Base-by-base conservation (phyloP, 2,797 vertebrate genomes). In the Nothura maculosa region DNA sequence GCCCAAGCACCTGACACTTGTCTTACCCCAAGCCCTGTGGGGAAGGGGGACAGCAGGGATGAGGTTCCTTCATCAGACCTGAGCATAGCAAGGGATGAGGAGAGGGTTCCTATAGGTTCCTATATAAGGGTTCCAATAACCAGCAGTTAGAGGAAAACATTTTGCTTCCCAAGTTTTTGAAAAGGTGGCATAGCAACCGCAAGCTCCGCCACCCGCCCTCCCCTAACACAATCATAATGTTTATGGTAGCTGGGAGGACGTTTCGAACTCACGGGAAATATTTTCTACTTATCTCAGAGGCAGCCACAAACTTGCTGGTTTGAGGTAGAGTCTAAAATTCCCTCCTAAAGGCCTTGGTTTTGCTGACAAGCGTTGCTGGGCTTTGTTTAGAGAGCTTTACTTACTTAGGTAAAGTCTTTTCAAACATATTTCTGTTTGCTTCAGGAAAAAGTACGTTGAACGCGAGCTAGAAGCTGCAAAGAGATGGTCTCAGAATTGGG, bases 401-500 rank as follows among this genome's bases (percentile, higher is more conserved):
- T 43, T 50, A 6, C 47, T 30, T 30, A 68, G 63, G 58, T 20
- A 5, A 43, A 61, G 25, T 70, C 4, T 47, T 70, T 48, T 69
- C 42, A 57, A 86, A 4, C 57, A 28, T 30, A 84, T 82, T 10
- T 82, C 5, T 27, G 61, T 87, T 43, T 68, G 17, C 94, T 97
- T 66, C 91, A 98, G 98, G 98, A 98, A 96, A 93, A 91, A 89
- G 5, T 92, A 68, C 2, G 2, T 98, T 62, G 94, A 96, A 80
- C 92, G 28, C 2, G 98, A 98, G 85, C 10, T 7, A 0, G 94
- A 97, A 22, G 97, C 97, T 2, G 96, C 97, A 25, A 92, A 94
- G 28, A 97, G 91, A 55, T 99, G 99, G 99, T 94, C 98, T 21
- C 96, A 96, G 2, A 98, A 97, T 20, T 99, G 99, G 99, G 98